These are phyloP conservation scores for Lepidurus arcticus DNA, from an alignment of 1,140 invertebrate genomes.

Conservation along the genomic window DNA sequence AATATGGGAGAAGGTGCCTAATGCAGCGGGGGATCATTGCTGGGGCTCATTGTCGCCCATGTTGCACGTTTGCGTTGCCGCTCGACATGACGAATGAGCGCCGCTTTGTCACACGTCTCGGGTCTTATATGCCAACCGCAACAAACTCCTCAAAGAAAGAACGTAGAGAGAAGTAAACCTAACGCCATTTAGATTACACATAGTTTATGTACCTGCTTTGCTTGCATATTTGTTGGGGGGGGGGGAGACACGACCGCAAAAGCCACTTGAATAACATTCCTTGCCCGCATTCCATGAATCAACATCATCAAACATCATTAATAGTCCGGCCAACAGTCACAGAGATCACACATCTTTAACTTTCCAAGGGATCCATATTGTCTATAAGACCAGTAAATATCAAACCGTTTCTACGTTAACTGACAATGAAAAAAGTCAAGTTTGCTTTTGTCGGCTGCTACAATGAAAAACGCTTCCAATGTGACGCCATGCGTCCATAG, in stretches of 20 bases:
- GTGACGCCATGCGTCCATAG: no score
- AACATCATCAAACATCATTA: constrained; percentile 22
- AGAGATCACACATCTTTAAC: no score
- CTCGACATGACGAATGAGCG: constrained; percentile 5
- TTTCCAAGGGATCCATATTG: no score
- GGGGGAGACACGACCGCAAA: constrained; percentile 7
- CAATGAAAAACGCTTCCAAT: no score
- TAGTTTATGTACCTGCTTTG: neutral
- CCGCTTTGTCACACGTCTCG: constrained; percentile 25
- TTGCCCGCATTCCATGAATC: neutral
- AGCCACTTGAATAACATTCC: constrained; percentile 19
- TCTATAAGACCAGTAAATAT: no score
- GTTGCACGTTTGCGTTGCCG: constrained; percentile 30
- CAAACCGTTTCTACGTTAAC: no score
- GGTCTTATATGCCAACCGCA: constrained; percentile 1
- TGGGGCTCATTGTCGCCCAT: constrained; percentile 25
- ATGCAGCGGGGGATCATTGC: constrained; percentile 5
- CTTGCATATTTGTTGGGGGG: neutral
- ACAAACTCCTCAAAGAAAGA: neutral
- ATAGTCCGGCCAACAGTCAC: neutral
- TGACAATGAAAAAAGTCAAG: no score
- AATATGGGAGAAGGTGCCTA: neutral
- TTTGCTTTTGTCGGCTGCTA: no score
- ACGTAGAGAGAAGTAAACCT: neutral
- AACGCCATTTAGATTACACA: constrained; percentile 5